These are phyloP conservation scores for Eilema sororculum DNA, from an alignment of 2,888 invertebrate genomes.

Conservation along the genomic window DNA sequence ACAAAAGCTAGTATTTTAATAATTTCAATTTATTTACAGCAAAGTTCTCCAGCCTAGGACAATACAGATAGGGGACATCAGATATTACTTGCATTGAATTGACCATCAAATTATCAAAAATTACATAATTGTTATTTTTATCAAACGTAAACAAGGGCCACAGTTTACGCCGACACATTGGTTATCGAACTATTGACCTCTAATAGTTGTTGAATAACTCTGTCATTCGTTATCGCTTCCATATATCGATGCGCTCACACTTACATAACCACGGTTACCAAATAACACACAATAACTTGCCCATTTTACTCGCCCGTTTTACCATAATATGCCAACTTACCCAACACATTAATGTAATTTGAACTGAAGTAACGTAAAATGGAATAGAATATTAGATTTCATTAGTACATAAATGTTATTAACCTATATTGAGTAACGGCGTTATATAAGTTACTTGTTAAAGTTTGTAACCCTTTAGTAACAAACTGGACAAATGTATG, in stretches of 20 bases:
- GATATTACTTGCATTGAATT: background rate
- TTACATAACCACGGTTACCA: slow-evolving; percentile 32
- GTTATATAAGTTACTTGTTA: background rate
- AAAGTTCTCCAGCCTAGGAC: background rate
- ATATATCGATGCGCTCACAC: slow-evolving; percentile 9
- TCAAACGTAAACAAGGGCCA: background rate
- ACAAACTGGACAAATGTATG: background rate
- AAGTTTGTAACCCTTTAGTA: background rate
- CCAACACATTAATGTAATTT: background rate
- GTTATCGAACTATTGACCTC: slow-evolving; percentile 31
- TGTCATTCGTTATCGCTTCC: slow-evolving; percentile 23
- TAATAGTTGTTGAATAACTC: slow-evolving; percentile 40
- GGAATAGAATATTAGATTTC: background rate
- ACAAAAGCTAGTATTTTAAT: too few relatives aligned
- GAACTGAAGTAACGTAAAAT: slow-evolving; percentile 1
- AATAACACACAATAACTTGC: slow-evolving; percentile 1
- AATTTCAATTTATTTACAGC: too few relatives aligned
- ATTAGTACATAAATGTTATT: slow-evolving; percentile 1
- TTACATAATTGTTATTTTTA: slow-evolving; percentile 1
- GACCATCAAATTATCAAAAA: background rate
- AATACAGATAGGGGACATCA: background rate
- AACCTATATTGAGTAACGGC: slow-evolving; percentile 1
- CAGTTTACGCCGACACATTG: slow-evolving; percentile 19
- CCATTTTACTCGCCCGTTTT: background rate
- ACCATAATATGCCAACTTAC: slow-evolving; percentile 1